Conservation (phyloP, 1,140 invertebrate genomes). For the Medauroidea extradentata region DNA sequence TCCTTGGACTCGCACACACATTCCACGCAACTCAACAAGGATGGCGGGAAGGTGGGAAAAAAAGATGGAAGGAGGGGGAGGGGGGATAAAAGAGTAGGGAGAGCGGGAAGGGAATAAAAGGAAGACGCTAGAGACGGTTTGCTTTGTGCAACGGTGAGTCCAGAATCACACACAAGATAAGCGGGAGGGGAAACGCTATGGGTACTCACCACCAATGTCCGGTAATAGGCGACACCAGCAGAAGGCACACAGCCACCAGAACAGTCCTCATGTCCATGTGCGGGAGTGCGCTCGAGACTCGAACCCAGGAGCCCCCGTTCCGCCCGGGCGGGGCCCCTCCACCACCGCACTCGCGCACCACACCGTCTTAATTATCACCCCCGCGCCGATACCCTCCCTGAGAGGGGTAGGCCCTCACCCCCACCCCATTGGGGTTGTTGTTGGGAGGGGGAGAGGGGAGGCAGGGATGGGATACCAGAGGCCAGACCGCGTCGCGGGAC, state of each 20-base stretch:
- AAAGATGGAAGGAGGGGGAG: background rate
- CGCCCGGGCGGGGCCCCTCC: background rate
- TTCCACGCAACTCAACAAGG: no score
- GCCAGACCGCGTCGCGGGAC: no score
- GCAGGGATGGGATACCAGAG: no score
- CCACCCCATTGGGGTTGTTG: no score
- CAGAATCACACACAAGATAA: no score
- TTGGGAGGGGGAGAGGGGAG: no score
- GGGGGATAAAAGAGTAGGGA: background rate
- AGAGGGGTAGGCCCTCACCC: no score
- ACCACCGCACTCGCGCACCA: background rate
- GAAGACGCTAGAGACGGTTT: no score
- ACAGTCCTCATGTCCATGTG: constrained; percentile 55
- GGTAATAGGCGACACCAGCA: constrained; percentile 60
- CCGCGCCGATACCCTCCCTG: no score
- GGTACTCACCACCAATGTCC: constrained; percentile 59
- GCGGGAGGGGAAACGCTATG: background rate
- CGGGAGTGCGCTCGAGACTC: background rate
- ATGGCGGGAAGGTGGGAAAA: no score
- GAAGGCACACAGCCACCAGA: constrained; percentile 56
- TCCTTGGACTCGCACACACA: no score
- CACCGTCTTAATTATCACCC: background rate
- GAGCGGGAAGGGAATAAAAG: background rate
- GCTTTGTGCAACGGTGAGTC: no score
- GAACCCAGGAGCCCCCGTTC: background rate